Evolutionary conservation across 2,888 invertebrate genomes (phyloP), one percentile per base, ranked within the genome.

Genomic region (Panzeria rudis): DNA sequence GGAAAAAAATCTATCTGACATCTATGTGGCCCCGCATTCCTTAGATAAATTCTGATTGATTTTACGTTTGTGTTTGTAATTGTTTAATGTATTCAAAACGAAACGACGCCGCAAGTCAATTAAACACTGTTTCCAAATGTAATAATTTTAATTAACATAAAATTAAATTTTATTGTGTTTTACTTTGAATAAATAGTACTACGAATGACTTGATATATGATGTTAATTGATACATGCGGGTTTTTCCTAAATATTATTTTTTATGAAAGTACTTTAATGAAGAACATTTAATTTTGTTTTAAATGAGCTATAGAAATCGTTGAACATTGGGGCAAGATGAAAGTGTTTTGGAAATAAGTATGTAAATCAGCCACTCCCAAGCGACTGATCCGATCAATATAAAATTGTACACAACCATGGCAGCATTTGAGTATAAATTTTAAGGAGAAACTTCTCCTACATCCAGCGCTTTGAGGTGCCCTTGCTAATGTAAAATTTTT

Each of bases 11-110:
- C 80, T 86, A 87, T 85, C 86, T 87, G 86, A 86, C 86, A 87
- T 86, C 87, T 87, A 88, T 87, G 86, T 87, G 87, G 88, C 88
- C 87, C 87, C 87, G 87, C 87, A 88, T 87, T 88, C 87, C 71
- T 86, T 80, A 87, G 86, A 86, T 87, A 86, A 86, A 86, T 87
- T 79, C 72, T 81, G 71, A 83, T 78, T 83, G 61, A 86, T 79
- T 79, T 76, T 68, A 72, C 17, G 41, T 82, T 62, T 52, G 75
- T 83, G 69, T 64, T 72, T 62, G 80, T 77, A 81, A 72, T 69
- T 84, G 72, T 81, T 72, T 73, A 84, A 84, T 50, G 17, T 38
- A 54, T 29, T 56, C n/a, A 52, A 62, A n/a, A 47, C 17, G n/a
- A 29, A 8, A 11, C 35, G 29, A 68, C n/a, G 32, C 20, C 9